Conservation (phyloP, 2,113 vertebrate species). For the Triplophysa dalaica region DNA sequence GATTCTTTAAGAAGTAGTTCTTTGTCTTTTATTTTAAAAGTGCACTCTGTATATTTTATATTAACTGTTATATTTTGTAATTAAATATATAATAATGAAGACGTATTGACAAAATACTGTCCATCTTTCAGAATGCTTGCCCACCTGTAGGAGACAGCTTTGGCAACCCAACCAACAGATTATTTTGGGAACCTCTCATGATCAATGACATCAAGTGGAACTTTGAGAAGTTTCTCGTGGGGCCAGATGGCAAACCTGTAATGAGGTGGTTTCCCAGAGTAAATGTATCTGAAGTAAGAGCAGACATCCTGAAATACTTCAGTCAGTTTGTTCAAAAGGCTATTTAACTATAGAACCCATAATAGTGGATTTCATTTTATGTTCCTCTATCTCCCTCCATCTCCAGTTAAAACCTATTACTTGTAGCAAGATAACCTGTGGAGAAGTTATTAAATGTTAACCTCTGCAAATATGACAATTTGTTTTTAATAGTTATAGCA, state of each 20-base stretch:
- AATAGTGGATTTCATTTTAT: neutral
- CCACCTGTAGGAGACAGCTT: constrained; percentile 82
- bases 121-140: constrained; percentile 78
- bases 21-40: too few relatives aligned
- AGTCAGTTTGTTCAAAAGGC: constrained; percentile 37
- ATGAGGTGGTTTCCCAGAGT: constrained; percentile 87
- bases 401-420: neutral
- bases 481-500: neutral
- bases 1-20: too few relatives aligned
- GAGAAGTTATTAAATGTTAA: neutral
- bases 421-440: neutral
- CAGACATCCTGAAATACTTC: constrained; percentile 74
- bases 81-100: too few relatives aligned
- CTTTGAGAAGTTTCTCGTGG: constrained; percentile 97
- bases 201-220: constrained; percentile 94
- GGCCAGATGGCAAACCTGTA: constrained; percentile 78
- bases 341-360: neutral
- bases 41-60: too few relatives aligned
- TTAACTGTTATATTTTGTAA: too few relatives aligned
- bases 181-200: constrained; percentile 90
- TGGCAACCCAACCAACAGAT: constrained; percentile 67
- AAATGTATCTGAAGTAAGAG: constrained; percentile 70
- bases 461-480: neutral
- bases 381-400: neutral
- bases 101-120: neutral